These are phyloP conservation scores for Bubo bubo DNA, from an alignment of 2,113 vertebrate species.

Conservation along the genomic window DNA sequence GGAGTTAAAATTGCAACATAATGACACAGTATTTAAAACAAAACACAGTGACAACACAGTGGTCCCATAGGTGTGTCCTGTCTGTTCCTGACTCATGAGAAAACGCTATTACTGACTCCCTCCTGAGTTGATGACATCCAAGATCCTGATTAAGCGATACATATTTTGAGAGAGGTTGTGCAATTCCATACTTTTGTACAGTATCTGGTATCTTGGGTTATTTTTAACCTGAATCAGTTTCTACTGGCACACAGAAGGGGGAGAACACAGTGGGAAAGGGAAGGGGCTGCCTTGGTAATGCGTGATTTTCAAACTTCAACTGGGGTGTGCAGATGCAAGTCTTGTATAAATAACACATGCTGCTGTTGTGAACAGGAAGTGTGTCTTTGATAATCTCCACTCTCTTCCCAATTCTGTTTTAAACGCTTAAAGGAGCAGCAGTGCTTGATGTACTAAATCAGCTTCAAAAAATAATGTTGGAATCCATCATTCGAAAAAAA, in stretches of 20 bases:
- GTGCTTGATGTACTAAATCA: not conserved
- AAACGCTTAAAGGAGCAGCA: not conserved
- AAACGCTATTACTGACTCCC: not conserved
- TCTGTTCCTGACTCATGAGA: not conserved
- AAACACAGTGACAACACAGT: not conserved
- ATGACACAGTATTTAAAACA: not conserved
- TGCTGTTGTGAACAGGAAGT: not conserved
- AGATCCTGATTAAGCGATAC: not conserved
- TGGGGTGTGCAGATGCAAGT: fast-evolving
- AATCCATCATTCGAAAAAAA: not conserved
- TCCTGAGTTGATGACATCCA: not conserved
- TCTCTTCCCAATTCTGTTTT: not conserved
- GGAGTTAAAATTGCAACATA: not conserved
- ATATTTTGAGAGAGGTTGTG: not conserved
- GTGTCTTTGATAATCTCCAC: not conserved
- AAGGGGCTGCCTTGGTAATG: not conserved
- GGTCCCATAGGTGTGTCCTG: not conserved
- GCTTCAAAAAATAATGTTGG: not conserved
- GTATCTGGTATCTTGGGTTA: not conserved
- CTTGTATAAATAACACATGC: not conserved
- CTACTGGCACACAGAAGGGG: not conserved
- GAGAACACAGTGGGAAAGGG: not conserved
- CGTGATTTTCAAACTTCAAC: not conserved
- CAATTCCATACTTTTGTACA: not conserved
- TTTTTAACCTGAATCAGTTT: not conserved